Percentiles rank a stretch among this genome's conserved stretches.
Conservation (phyloP, 2,888 invertebrate genomes). For the Adelphocoris suturalis region DNA sequence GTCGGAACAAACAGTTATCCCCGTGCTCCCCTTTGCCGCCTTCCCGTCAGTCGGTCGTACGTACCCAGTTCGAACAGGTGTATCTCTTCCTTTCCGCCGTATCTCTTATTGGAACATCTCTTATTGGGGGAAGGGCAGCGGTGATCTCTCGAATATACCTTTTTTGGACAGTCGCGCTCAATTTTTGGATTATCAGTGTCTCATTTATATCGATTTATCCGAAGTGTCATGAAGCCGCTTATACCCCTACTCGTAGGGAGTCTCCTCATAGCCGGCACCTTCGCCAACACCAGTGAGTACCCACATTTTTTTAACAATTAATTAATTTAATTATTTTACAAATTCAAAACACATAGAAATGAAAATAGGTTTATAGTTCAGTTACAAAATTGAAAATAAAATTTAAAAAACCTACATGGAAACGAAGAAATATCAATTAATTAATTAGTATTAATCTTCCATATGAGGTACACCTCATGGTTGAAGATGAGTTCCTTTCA, state of each 20-base stretch:
- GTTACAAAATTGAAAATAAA: too few relatives aligned
- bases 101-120: neutral
- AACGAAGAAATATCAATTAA: too few relatives aligned
- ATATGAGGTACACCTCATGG: too few relatives aligned
- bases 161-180: neutral
- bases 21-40: slow-evolving; percentile 41
- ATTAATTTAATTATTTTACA: neutral
- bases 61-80: slow-evolving; percentile 31
- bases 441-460: too few relatives aligned
- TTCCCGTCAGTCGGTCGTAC: slow-evolving; percentile 19
- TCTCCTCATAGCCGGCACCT: slow-evolving; percentile 54
- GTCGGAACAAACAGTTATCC: slow-evolving; percentile 41
- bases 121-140: neutral
- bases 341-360: too few relatives aligned
- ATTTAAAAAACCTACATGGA: too few relatives aligned
- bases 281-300: slow-evolving; percentile 56
- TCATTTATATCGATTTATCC: too few relatives aligned
- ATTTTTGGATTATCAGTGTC: too few relatives aligned
- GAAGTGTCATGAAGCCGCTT: slow-evolving; percentile 55
- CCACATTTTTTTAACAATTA: neutral
- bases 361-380: too few relatives aligned
- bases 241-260: slow-evolving; percentile 63
- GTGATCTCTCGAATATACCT: neutral
- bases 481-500: too few relatives aligned
- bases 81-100: neutral